These are phyloP conservation scores for Carassius gibelio DNA, from an alignment of 2,113 vertebrate species.

Conservation along the genomic window DNA sequence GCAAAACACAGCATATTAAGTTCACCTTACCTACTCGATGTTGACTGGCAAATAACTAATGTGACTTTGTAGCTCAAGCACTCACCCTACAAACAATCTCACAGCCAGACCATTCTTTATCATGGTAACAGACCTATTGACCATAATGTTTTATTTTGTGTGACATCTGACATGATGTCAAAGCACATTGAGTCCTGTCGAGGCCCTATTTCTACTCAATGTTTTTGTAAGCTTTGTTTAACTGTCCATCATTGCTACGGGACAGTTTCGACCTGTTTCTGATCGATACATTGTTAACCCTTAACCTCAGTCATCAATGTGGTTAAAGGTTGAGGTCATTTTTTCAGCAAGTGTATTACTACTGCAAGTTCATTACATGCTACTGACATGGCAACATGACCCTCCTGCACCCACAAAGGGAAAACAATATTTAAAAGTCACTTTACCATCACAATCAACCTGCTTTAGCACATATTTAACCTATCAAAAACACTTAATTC, in stretches of 20 bases:
- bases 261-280: neutral
- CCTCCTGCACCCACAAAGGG: neutral
- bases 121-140: neutral
- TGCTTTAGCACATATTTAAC: too few species aligned
- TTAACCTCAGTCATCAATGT: conserved; percentile 33
- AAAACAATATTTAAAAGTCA: neutral
- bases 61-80: too few species aligned
- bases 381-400: neutral
- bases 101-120: neutral
- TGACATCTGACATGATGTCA: conserved; percentile 8
- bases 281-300: conserved; percentile 43
- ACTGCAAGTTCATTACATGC: neutral
- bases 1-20: too few species aligned
- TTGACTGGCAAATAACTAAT: too few species aligned
- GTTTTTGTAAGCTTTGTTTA: neutral
- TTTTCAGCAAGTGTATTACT: conserved; percentile 31
- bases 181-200: neutral
- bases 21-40: too few species aligned
- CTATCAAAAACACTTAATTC: too few species aligned
- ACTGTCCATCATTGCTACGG: neutral
- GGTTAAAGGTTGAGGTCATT: conserved; percentile 1
- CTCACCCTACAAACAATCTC: neutral
- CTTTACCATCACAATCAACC: neutral
- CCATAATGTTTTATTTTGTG: too few species aligned
- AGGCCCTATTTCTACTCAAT: neutral